Percentiles rank a stretch among this genome's conserved stretches.
phyloP scores from a whole-genome alignment of 2,888 invertebrate species.

The Caenorhabditis sp. region DNA sequence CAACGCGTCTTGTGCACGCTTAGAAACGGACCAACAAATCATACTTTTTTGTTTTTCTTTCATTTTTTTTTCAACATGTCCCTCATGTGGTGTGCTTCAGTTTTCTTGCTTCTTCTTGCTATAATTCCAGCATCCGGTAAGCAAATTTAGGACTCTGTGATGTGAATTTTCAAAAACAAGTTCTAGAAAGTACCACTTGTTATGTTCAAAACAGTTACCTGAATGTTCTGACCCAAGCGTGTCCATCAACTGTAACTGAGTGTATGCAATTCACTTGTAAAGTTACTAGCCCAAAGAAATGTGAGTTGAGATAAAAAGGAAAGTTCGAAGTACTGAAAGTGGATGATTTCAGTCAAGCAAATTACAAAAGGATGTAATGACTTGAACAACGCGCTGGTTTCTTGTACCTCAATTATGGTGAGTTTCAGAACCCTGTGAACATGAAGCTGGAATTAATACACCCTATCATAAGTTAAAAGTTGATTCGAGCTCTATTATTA shows the following conservation, averaged over 20 bases:
- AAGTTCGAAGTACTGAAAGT: background rate
- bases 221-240: slow-evolving; percentile 26
- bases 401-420: slow-evolving; percentile 31
- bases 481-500: no score
- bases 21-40: background rate
- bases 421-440: no score
- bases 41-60: background rate
- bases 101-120: background rate
- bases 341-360: slow-evolving; percentile 25
- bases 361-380: slow-evolving; percentile 42
- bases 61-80: background rate
- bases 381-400: slow-evolving; percentile 20
- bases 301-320: slow-evolving; percentile 16
- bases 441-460: no score
- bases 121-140: background rate
- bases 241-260: slow-evolving; percentile 24
- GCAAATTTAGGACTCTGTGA: no score
- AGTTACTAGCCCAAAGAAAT: slow-evolving; percentile 33
- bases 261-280: slow-evolving; percentile 37
- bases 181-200: slow-evolving; percentile 14
- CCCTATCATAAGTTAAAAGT: no score
- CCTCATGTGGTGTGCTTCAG: background rate
- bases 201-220: slow-evolving; percentile 38
- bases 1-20: background rate
- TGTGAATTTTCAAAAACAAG: slow-evolving; percentile 9